Percentiles rank a stretch among this genome's conserved stretches.
These are phyloP conservation scores for Subacronicta megacephala DNA, from an alignment of 2,888 invertebrate genomes.

Conservation along the genomic window DNA sequence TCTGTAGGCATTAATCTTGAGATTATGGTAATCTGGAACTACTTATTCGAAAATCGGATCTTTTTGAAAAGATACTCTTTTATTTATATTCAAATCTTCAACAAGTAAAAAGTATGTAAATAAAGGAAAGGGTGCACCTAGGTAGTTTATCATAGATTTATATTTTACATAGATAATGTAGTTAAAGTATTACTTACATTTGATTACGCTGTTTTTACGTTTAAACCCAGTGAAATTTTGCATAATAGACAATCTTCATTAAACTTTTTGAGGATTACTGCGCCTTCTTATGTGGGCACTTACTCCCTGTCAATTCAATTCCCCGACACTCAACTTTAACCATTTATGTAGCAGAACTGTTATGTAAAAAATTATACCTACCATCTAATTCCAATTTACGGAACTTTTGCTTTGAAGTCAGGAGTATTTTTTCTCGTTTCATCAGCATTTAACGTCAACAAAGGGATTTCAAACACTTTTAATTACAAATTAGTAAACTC, in stretches of 20 bases:
- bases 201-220: too few relatives aligned
- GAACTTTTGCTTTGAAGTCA: conserved; percentile 54
- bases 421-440: conserved; percentile 57
- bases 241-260: not conserved
- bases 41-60: conserved; percentile 59
- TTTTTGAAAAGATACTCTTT: conserved; percentile 57
- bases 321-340: conserved; percentile 33
- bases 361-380: conserved; percentile 40
- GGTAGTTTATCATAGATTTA: conserved; percentile 14
- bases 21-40: conserved; percentile 73
- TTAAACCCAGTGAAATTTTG: not conserved
- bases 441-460: conserved; percentile 71
- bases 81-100: conserved; percentile 66
- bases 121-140: conserved; percentile 46
- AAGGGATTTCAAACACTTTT: conserved; percentile 77
- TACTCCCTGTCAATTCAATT: conserved; percentile 7
- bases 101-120: conserved; percentile 68
- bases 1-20: conserved; percentile 58
- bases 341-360: conserved; percentile 41
- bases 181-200: too few relatives aligned
- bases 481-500: conserved; percentile 80
- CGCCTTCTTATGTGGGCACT: not conserved
- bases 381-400: conserved; percentile 55
- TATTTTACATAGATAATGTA: too few relatives aligned
- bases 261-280: conserved; percentile 1